These are phyloP conservation scores for Xylocopa sonorina DNA, from an alignment of 1,140 invertebrate genomes.

Conservation along the genomic window DNA sequence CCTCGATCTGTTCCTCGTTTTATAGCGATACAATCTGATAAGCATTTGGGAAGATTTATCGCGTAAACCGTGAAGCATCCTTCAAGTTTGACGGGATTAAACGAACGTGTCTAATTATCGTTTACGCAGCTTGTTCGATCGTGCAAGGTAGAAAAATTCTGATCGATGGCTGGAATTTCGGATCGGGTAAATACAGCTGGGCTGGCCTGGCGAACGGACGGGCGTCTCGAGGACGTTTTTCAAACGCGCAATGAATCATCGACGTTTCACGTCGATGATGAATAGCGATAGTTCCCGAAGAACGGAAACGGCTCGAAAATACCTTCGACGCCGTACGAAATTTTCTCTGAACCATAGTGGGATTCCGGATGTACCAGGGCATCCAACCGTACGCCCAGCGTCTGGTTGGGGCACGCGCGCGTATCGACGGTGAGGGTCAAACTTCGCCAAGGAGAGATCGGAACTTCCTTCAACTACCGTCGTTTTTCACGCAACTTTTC, in stretches of 20 bases:
- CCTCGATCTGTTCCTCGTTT: not conserved
- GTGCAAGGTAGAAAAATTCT: not conserved
- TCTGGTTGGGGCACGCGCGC: not conserved
- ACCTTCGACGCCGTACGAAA: not conserved
- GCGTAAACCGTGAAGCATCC: not conserved
- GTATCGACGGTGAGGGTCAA: conserved; percentile 11
- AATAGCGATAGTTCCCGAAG: not conserved
- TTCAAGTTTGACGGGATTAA: not conserved
- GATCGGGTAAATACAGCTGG: conserved; percentile 18
- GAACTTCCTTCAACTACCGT: conserved; percentile 26
- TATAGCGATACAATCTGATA: not conserved
- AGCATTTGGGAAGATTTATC: not conserved
- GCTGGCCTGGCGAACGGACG: not conserved
- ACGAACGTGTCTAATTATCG: not conserved
- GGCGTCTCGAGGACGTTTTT: conserved; percentile 7
- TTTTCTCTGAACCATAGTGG: not conserved
- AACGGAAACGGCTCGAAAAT: not conserved
- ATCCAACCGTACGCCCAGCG: not conserved
- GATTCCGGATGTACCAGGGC: not conserved
- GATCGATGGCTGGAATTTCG: not conserved
- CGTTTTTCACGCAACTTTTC: conserved; percentile 48
- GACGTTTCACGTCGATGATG: not conserved
- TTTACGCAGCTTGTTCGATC: conserved; percentile 28
- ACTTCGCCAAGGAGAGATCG: not conserved
- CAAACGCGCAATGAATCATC: not conserved